A percentile compares a stretch with the other conserved stretches of the same genome.
Conservation (phyloP, 2,888 invertebrate species). For the Byasa hedistus region DNA sequence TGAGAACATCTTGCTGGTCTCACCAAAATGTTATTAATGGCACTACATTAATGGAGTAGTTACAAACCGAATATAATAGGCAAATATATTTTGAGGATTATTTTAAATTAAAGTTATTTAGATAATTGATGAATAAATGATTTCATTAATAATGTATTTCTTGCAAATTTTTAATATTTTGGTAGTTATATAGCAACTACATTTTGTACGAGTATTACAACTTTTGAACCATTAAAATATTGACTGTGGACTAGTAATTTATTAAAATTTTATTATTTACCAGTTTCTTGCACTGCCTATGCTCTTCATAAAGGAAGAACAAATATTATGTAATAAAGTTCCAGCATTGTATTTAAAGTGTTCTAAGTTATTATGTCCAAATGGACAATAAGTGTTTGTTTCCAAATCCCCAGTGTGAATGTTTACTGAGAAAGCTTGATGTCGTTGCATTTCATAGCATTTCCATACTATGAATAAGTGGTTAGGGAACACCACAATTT, state of each 20-base stretch:
- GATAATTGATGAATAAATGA: no score
- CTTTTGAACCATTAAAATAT: no score
- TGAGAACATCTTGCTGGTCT: no score
- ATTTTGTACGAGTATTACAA: no score
- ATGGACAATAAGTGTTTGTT: conserved; percentile 55
- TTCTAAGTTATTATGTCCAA: conserved; percentile 32
- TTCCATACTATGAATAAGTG: conserved; percentile 62
- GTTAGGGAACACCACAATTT: conserved; percentile 57
- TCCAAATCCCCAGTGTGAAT: conserved; percentile 49
- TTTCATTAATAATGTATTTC: no score
- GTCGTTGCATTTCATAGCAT: conserved; percentile 35
- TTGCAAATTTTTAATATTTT: no score
- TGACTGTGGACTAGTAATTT: background rate
- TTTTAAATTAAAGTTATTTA: no score
- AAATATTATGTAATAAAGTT: conserved; percentile 49
- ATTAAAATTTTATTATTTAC: conserved; percentile 38
- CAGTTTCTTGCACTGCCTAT: conserved; percentile 51
- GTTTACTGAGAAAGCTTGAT: conserved; percentile 46
- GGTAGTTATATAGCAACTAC: no score
- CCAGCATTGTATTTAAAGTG: conserved; percentile 48
- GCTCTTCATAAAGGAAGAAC: conserved; percentile 44
- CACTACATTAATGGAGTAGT: no score
- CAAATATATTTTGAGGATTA: no score
- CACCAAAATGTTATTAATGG: no score
- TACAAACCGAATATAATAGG: no score